Evolutionary conservation across 2,113 vertebrate species (phyloP), one percentile per base, ranked within the genome.

Genomic region (Brachyhypopomus occidentalis): DNA sequence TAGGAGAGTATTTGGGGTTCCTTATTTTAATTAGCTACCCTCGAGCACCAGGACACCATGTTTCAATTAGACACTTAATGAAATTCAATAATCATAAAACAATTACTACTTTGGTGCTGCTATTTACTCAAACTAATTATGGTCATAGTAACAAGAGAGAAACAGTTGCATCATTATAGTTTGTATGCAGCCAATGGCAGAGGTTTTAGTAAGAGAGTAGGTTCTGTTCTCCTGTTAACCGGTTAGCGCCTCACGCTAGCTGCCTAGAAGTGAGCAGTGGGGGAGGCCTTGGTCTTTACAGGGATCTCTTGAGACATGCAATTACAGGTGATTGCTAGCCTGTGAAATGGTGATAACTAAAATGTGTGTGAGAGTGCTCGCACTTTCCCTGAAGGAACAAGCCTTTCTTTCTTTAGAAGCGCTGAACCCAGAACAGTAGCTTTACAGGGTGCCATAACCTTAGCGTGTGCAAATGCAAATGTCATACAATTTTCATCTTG

Each of bases 11-110:
- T 84, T 87, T 86, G 70, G 69, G 64, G 82, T 66, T 77, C 74
- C 45, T 67, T 81, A 73, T 87, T 90, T 88, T 87, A 89, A 90
- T 90, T 88, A 88, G 79, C 82, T 82, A 78, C 7, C 79, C 78
- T 83, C 22, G 58, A 89, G 85, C 79, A 76, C 14, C 36, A 66
- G 75, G 79, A 72, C 70, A 74, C 72, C 69, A 76, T 74, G 76
- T 86, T 89, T 85, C 77, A 92, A 87, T 89, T 90, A 90, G 84
- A 86, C 60, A 86, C 85, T 78, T 85, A 86, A 87, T 74, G 14
- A 86, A 86, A 91, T 89, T 84, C 79, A 88, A 88, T 84, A 86
- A 88, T 91, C 81, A 89, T 86, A 88, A 88, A 90, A 89, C 80
- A 73, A 86, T 85, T 87, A 85, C 76, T 76, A 85, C 83, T 84